Evolutionary conservation across 2,888 invertebrate genomes (phyloP), one percentile per base, ranked within the genome.

Genomic region (Erebia epiphron): DNA sequence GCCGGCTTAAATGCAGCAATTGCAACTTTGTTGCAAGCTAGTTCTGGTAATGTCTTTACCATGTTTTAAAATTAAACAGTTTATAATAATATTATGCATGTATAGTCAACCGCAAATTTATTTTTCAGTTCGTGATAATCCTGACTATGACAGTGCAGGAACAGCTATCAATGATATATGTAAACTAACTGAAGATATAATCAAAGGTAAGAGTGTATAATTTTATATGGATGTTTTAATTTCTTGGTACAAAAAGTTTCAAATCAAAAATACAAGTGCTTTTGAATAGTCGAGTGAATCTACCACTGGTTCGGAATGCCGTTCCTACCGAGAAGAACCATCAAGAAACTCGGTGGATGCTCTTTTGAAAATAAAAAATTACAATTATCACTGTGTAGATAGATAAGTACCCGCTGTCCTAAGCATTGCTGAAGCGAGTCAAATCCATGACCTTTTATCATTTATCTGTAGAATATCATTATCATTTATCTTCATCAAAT

Each of bases 111-210:
- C n/a, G 8, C 9, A n/a, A 16, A 11, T n/a, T 14, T 18, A 10
- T 35, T 64, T 13, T 41, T 4, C 68, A 81, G 81, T 79, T 73
- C 72, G 63, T 4, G 69, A 75, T 0, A 76, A 77, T 14, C 75
- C 74, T 14, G 77, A 84, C 54, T 81, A 80, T 62, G 73, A 62
- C 0, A 67, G 69, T n/a, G 83, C 80, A 2, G 78, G 79, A 43
- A 68, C 62, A 26, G 75, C 79, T 5, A 69, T 80, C 3, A 66
- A 74, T 7, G 71, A 71, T 5, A 79, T 84, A 46, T 68, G 79
- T n/a, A 75, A 75, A 9, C 16, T 81, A 26, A 72, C 80, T 69
- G 80, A 82, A 5, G 75, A 73, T 14, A 69, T 83, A 49, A 73
- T 83, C 1, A 76, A 75, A 72, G 80, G 80, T 79, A 63, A 70